phyloP scores from a whole-genome alignment of 2,888 invertebrate species.

The Synergus umbraculus region DNA sequence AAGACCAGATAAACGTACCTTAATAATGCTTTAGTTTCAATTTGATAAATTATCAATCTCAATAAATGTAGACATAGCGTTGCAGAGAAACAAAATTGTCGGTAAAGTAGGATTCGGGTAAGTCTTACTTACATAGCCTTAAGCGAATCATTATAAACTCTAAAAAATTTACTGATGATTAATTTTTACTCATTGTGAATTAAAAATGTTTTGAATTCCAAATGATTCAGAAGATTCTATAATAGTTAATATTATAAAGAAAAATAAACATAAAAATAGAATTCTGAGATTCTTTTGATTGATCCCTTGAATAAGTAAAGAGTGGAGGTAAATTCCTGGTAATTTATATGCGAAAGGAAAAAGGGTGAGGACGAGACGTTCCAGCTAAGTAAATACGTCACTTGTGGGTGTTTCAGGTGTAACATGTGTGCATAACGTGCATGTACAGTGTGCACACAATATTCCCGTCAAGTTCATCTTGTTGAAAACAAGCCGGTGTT shows the following conservation, averaged over 20 bases:
- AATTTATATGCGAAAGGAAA: conserved; percentile 43
- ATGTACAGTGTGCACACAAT: not conserved
- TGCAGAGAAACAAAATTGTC: no score
- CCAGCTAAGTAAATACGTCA: conserved; percentile 18
- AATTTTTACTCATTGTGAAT: no score
- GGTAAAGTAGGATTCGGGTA: no score
- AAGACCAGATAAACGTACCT: no score
- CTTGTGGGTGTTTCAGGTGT: not conserved
- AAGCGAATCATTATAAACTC: no score
- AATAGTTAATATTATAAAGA: not conserved
- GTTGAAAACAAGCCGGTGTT: conserved; percentile 61
- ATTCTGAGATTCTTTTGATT: not conserved
- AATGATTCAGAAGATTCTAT: not conserved
- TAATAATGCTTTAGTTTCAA: no score
- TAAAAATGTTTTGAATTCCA: no score
- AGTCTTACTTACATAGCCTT: no score
- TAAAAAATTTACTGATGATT: no score
- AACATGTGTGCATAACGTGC: conserved; percentile 37
- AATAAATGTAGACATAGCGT: no score
- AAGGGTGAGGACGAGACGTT: conserved; percentile 35
- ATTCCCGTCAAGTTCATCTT: conserved; percentile 18
- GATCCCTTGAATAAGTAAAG: not conserved
- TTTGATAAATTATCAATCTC: no score
- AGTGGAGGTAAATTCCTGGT: conserved; percentile 42
- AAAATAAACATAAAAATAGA: not conserved